Evolutionary conservation across 1,140 invertebrate genomes (phyloP), one percentile per base, ranked within the genome.

Genomic region (Procambarus virginalis): DNA sequence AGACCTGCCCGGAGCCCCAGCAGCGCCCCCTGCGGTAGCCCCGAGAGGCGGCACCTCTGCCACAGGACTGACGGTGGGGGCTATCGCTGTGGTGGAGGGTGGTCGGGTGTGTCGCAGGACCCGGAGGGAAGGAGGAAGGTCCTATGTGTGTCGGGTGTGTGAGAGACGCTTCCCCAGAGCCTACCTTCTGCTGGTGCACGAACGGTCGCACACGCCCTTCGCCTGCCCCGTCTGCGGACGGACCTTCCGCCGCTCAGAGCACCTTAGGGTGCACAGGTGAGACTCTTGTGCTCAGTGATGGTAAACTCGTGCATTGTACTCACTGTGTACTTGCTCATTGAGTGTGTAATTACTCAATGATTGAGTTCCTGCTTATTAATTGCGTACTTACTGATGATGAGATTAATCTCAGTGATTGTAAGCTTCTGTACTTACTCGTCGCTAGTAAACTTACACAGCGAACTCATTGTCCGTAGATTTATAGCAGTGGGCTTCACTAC

Each of bases 241-340:
- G n/a, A 84, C 88, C 60, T 89, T 89, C 81, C 48, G 88, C n/a
- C 68, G 88, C 14, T 77, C 81, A 34, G 88, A 89, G 58, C 81
- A 89, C 81, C 88, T 89, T 58, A 89, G 88, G 48, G 68, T 89
- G 58, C 88, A 89, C 82, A 89, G 81, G 88, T 84, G 12, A 89
- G 88, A 14, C 20, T 2, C 17, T 1, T 48, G 51, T 55, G 12
- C 51, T 55, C 51, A 55, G 51, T 55, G 51, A 55, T 55, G 8
- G 51, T 55, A 12, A 9, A 55, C 51, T 9, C 51, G 8, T 55
- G 51, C 12, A 12, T 34, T 34, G 34, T 34, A 55, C 51, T 1
- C 51, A 9, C 2, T 55, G 1, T 9, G 51, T 55, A 55, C 51
- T 55, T 12, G 12, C 8, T 55, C 8, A 55, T 55, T 55, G 51